A percentile compares a stretch with the other conserved stretches of the same genome.
phyloP scores from a whole-genome alignment of 2,888 invertebrate species.

The Perithous albicinctus region DNA sequence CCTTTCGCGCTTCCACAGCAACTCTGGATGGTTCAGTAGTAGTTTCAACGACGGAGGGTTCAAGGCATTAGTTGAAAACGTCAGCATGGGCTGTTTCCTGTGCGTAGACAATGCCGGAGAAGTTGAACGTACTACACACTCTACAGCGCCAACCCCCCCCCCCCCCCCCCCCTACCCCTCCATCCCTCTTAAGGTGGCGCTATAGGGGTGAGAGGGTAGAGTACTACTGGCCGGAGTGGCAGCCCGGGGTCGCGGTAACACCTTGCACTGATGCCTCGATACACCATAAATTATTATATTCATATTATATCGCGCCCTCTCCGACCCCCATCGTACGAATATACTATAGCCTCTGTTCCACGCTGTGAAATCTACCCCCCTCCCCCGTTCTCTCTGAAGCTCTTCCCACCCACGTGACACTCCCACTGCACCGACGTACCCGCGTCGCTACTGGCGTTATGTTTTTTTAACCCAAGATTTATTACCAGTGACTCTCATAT shows the following conservation, averaged over 20 bases:
- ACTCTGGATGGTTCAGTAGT: constrained; percentile 62
- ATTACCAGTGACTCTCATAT: constrained; percentile 73
- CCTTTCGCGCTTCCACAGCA: constrained; percentile 42
- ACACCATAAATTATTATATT: constrained; percentile 80
- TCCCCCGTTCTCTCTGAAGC: constrained; percentile 38
- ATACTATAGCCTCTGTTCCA: constrained; percentile 36
- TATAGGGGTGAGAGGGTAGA: constrained; percentile 32
- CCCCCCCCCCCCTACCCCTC: no score
- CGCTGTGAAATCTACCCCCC: constrained; percentile 36
- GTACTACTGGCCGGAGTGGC: constrained; percentile 64
- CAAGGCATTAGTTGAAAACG: constrained; percentile 69
- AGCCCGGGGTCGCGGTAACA: constrained; percentile 75
- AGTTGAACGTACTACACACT: constrained; percentile 57
- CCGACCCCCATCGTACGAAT: constrained; percentile 43
- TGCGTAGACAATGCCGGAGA: constrained; percentile 76
- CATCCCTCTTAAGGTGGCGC: no score
- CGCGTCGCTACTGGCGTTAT: constrained; percentile 63
- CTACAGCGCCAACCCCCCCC: constrained; percentile 25
- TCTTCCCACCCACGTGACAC: constrained; percentile 38
- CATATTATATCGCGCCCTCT: constrained; percentile 75
- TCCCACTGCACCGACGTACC: constrained; percentile 29
- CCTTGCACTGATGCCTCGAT: constrained; percentile 80
- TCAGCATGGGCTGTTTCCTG: constrained; percentile 75
- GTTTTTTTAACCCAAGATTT: constrained; percentile 77
- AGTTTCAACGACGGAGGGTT: constrained; percentile 64